Base-by-base conservation (phyloP, 2,888 invertebrate species). In the Brassicogethes aeneus region DNA sequence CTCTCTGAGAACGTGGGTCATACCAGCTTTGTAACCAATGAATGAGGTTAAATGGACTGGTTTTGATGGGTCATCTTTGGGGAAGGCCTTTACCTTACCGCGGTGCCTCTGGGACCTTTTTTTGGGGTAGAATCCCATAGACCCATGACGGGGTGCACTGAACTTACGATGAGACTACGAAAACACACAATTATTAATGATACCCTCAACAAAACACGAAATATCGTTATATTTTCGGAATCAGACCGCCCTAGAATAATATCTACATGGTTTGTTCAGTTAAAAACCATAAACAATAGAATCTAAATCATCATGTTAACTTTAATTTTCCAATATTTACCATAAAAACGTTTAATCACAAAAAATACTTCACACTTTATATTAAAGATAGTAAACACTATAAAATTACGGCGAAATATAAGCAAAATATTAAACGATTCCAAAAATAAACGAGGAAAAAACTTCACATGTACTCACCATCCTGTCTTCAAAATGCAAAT, bases 111-210 rank as follows among this genome's bases (percentile, higher is more conserved):
- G 81, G 55, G 93, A 87, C 56, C 99, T 82, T 74, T 99, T 99
- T 75, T 96, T 97, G 63, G 99, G 99, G 73, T 96, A 89, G 80
- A 99, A 99, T 59, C 96, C 97, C 91, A 99, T 94, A 41, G 96
- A 97, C 61, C 99, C 99, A 82, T 99, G 99, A 59, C 99, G 90
- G 59, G 99, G 99, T 34, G 97, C 97, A 66, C 95, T 96, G 73
- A 99, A 99, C 71, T 99, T 99, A 68, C 99, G 85, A 76, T 99
- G 99, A 74, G 97, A 97, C 99, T 97, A 29, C 16, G 29, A 41
- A 13, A 17, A 34, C 2, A 32, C 34, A 31, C n/a, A 34, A 17
- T 17, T 12, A 16, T 32, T 32, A 33, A 33, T 10, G 36, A 33
- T 34, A 39, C 31, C 15, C 3, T 17, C 10, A 16, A 32, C 7